Percentiles rank a stretch among this genome's conserved stretches.
These are phyloP conservation scores for Pogonomyrmex barbatus DNA, from an alignment of 1,140 invertebrate genomes.

Conservation along the genomic window DNA sequence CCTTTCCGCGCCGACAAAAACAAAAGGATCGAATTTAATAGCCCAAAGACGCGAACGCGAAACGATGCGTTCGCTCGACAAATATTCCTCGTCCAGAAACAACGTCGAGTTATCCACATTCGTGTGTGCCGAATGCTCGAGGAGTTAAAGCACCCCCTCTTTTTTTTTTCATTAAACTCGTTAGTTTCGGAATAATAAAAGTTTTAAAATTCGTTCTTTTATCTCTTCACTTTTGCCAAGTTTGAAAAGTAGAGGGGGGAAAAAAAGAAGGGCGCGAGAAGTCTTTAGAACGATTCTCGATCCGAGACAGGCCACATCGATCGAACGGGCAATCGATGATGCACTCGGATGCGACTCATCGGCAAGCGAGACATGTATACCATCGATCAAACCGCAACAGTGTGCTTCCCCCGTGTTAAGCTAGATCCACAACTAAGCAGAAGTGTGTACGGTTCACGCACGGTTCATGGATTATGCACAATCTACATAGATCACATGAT, in stretches of 20 bases:
- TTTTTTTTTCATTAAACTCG: neutral
- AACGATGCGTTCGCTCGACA: slow-evolving; percentile 10
- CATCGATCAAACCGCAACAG: slow-evolving; percentile 55
- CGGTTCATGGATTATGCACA: slow-evolving; percentile 52
- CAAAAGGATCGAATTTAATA: slow-evolving; percentile 24
- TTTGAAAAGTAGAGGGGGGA: neutral
- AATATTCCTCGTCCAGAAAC: neutral
- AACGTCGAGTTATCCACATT: slow-evolving; percentile 2
- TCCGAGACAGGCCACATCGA: slow-evolving; percentile 29
- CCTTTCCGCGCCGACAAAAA: slow-evolving; percentile 18
- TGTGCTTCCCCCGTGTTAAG: slow-evolving; percentile 36
- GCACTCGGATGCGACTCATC: slow-evolving; percentile 18
- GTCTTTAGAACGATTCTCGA: slow-evolving; percentile 3
- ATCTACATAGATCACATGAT: slow-evolving; percentile 14
- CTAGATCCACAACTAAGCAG: slow-evolving; percentile 28
- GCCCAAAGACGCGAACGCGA: neutral
- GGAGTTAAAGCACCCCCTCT: neutral
- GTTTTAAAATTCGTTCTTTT: neutral
- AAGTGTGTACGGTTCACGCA: slow-evolving; percentile 48
- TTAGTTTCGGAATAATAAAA: neutral
- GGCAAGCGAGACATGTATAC: slow-evolving; percentile 35
- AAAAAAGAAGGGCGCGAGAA: neutral
- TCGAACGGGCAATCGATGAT: neutral
- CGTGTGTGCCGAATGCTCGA: neutral
- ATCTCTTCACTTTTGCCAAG: neutral